Base-by-base conservation (phyloP, 2,888 invertebrate species). In the Idaea straminata region DNA sequence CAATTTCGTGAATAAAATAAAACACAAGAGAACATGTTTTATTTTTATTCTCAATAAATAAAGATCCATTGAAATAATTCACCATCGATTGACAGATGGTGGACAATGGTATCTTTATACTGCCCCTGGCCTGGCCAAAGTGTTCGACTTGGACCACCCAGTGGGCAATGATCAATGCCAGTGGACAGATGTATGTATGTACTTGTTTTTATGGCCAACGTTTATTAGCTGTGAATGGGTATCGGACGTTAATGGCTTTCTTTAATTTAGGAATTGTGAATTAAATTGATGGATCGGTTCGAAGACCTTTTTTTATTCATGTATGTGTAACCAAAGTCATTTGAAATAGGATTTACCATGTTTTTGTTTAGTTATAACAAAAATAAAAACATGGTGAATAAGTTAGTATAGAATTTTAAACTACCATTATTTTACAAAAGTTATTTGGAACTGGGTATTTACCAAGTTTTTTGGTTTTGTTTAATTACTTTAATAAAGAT, bases 171-270 rank as follows among this genome's bases (percentile, higher is more conserved):
- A 66, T 66, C 66, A 68, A 68, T 68, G 64, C 35, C 38, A 68
- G 68, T 68, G 64, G 65, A 65, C 67, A 67, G 68, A 64, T 64
- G 65, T 62, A 65, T 63, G 36, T 66, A 62, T 64, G 66, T 68
- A 66, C 65, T 62, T 63, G 47, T 5, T 6, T 47, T 47, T 47
- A 47, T 47, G 47, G 47, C 47, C 47, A 47, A 7, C 47, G 47
- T 47, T 47, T 47, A 47, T 47, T 47, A 47, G 47, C 47, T 47
- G 47, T 47, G 47, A 47, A 47, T 47, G 47, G 47, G 47, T 10
- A 47, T 47, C 47, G 47, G 47, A 47, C 47, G 10, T 47, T 47
- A 47, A 47, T 47, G 47, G 47, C 47, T 10, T 47, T 47, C 47
- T 47, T 47, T 47, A 47, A 47, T 47, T 47, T 47, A 47, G 10